Evolutionary conservation across 2,113 vertebrate species (phyloP), one percentile per base, ranked within the genome.

Genomic region (Nanger granti): DNA sequence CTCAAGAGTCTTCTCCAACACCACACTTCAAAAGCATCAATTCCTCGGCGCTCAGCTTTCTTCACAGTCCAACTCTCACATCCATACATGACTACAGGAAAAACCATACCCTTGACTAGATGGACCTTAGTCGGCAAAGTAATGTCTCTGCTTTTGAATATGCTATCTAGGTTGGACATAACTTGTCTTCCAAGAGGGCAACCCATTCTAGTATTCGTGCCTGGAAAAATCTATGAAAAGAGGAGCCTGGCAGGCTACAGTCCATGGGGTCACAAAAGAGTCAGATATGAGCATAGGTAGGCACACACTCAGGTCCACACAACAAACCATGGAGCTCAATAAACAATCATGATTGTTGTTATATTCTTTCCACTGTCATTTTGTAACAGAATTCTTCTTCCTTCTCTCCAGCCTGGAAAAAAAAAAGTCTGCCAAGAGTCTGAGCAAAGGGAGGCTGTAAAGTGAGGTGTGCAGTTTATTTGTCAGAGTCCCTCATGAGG

Each of bases 391-490:
- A 88, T 89, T 97, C 87, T 85, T 96, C 97, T 96, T 97, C 91
- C 91, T 57, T 73, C 57, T 93, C 64, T 92, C 96, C 80, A 96
- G 59, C 91, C 28, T 76, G 47, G 52, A 5, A 97, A 49, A 55
- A 55, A 41, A 52, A 52, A 93, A 79, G 91, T 59, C 54, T 88
- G 73, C 60, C 54, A 83, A 86, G 85, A 94, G 24, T 62, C 49
- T 89, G 85, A 96, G 76, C 90, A 97, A 97, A 98, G 83, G 29
- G 97, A 94, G 28, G 1, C 54, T 94, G 91, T 94, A 80, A 97
- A 98, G 87, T 97, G 76, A 98, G 96, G 62, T 87, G 52, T 89
- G 69, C 69, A 44, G 98, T 98, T 98, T 96, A 98, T 98, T 97
- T 87, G 8, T 87, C 95, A 89, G 73, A 96, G 97, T 98, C 97